Percentiles rank a stretch among this genome's conserved stretches.
Conservation (phyloP, 2,888 invertebrate species). For the Carabus problematicus region DNA sequence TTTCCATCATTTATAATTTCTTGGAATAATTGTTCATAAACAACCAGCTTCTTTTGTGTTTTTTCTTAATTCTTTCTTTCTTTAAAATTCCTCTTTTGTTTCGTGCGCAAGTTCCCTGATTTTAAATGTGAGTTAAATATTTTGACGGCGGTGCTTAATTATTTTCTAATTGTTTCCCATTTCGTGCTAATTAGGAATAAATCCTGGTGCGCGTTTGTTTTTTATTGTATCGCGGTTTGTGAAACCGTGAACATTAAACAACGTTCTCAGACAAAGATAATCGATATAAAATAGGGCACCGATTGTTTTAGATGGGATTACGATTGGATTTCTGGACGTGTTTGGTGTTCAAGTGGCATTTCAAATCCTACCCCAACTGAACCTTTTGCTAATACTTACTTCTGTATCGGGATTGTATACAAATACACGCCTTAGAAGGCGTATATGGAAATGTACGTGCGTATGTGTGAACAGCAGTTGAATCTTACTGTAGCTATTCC, state of each 20-base stretch:
- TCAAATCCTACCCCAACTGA: too few species aligned
- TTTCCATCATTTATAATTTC: too few species aligned
- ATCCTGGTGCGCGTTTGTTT: slow-evolving; percentile 17
- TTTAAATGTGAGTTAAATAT: slow-evolving; percentile 34
- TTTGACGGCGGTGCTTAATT: slow-evolving; percentile 33
- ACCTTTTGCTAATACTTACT: too few species aligned
- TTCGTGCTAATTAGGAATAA: slow-evolving; percentile 39
- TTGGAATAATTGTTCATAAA: too few species aligned
- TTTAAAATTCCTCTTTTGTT: neutral
- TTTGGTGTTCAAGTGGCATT: slow-evolving; percentile 32
- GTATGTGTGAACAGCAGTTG: too few species aligned
- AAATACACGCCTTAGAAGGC: too few species aligned
- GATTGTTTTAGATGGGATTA: slow-evolving; percentile 42
- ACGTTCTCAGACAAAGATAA: slow-evolving; percentile 35
- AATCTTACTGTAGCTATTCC: too few species aligned
- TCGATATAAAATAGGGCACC: slow-evolving; percentile 41
- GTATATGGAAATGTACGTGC: too few species aligned
- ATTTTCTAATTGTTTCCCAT: slow-evolving; percentile 35
- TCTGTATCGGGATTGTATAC: too few species aligned
- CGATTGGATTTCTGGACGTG: slow-evolving; percentile 39
- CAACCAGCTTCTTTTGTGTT: too few species aligned
- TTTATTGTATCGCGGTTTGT: neutral
- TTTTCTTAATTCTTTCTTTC: too few species aligned
- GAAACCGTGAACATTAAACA: slow-evolving; percentile 26
- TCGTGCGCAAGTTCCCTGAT: neutral